Evolutionary conservation across 2,888 invertebrate genomes (phyloP), one percentile per base, ranked within the genome.

Genomic region (Meteorus colon): DNA sequence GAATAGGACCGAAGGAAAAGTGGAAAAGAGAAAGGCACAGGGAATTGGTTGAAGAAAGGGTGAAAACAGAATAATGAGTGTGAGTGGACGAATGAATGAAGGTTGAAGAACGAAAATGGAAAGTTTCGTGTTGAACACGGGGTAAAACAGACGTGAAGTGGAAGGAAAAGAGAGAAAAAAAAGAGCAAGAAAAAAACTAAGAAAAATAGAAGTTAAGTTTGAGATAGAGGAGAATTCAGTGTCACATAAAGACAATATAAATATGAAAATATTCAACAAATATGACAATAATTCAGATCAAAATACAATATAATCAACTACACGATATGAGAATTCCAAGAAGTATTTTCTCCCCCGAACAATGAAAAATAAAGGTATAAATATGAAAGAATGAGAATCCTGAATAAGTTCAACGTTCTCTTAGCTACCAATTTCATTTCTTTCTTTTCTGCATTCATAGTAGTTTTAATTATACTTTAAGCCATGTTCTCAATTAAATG

Each of bases 81-180:
- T 48, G 48, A 48, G 6, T 48, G 16, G 48, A 5, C 48, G 16
- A n/a, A 14, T n/a, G 48, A 48, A 48, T 16, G 41, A 8, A 10
- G 12, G 41, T 41, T 41, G 41, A 41, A 73, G 75, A 78, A 77
- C 74, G 70, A 73, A 71, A 67, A 71, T 68, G 68, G 71, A 66
- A 70, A 72, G 72, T 62, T 72, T 60, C 41, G 24, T 55, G 68
- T 37, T 31, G 59, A 75, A 73, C 65, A 68, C 75, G 48, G 75
- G 81, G 79, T 80, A 82, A 82, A 82, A 78, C 75, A 74, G 73
- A 75, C 77, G 80, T 70, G 60, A 63, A 73, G 71, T 71, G 77
- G 74, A 77, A 73, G 34, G 48, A 37, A 31, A 70, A 48, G 74
- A 65, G 45, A 76, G 60, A 73, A 76, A 75, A 68, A 62, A 73